Evolutionary conservation across 2,888 invertebrate genomes (phyloP).

Genomic region (Crepidodera aurea): DNA sequence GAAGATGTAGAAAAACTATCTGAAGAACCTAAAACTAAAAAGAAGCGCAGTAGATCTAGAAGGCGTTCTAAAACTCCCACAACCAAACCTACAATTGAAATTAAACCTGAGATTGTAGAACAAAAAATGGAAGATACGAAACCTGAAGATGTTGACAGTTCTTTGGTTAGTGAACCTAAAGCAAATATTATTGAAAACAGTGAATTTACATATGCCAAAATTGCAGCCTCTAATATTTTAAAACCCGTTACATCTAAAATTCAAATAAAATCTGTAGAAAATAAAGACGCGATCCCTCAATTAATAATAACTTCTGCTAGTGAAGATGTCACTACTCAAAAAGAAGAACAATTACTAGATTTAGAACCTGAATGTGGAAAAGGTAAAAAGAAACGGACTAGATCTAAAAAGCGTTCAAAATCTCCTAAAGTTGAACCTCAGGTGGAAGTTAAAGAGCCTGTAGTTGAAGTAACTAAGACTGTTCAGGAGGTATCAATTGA

Average conservation of each 20-base stretch:
- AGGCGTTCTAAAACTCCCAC: conserved; percentile 27
- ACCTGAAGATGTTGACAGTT: not conserved
- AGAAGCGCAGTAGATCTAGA: conserved; percentile 14
- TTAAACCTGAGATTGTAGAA: not conserved
- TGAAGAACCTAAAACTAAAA: conserved; percentile 21
- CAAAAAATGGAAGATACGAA: not conserved
- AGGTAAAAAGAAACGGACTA: not conserved
- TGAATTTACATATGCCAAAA: not conserved
- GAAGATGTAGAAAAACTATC: not conserved
- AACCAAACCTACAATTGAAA: not conserved
- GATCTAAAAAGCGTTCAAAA: conserved; percentile 10
- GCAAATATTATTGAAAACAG: not conserved
- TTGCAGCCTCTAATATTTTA: not conserved
- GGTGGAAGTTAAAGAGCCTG: not conserved
- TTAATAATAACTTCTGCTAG: too few species aligned
- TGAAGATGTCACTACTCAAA: not conserved
- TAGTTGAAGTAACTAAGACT: not conserved
- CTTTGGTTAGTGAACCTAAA: not conserved
- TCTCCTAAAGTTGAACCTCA: not conserved
- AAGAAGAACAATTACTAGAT: not conserved
- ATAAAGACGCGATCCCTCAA: too few species aligned
- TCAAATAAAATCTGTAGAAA: not conserved
- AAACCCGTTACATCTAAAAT: not conserved
- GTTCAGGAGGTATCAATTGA: too few species aligned
- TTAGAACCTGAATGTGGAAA: not conserved